These are phyloP conservation scores for Cantharis lateralis DNA, from an alignment of 2,888 invertebrate genomes.

Conservation along the genomic window DNA sequence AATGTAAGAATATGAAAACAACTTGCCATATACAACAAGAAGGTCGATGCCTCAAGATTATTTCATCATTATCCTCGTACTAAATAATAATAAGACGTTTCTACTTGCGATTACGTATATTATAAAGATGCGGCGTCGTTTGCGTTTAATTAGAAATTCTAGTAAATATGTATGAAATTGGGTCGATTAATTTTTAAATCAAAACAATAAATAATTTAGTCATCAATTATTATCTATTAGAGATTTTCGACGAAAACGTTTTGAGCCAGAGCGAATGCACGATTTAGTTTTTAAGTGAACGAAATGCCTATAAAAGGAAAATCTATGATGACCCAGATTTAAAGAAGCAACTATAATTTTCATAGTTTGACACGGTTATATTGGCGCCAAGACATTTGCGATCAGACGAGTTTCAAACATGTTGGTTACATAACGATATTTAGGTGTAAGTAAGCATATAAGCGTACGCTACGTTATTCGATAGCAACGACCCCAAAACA, in stretches of 20 bases:
- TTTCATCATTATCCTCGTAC: constrained; percentile 10
- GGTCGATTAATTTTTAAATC: neutral
- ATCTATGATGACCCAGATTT: constrained; percentile 41
- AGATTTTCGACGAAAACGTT: neutral
- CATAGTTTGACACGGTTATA: constrained; percentile 41
- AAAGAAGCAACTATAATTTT: constrained; percentile 41
- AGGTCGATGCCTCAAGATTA: constrained; percentile 19
- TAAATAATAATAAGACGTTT: neutral
- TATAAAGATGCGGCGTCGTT: neutral
- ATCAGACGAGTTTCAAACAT: constrained; percentile 16
- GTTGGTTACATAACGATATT: constrained; percentile 18
- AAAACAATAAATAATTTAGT: neutral
- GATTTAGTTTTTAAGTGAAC: constrained; percentile 25
- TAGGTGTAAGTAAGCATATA: neutral
- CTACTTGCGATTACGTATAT: neutral
- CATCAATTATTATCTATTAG: neutral
- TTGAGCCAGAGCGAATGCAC: neutral
- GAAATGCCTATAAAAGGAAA: constrained; percentile 34
- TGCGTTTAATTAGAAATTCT: neutral
- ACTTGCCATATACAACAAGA: constrained; percentile 3
- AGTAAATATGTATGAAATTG: neutral
- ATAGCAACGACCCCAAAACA: neutral
- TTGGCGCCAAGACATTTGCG: constrained; percentile 42
- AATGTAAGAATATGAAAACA: neutral
- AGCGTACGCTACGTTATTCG: neutral